These are phyloP conservation scores for Fregata magnificens DNA, from an alignment of 2,113 vertebrate genomes.

Conservation along the genomic window DNA sequence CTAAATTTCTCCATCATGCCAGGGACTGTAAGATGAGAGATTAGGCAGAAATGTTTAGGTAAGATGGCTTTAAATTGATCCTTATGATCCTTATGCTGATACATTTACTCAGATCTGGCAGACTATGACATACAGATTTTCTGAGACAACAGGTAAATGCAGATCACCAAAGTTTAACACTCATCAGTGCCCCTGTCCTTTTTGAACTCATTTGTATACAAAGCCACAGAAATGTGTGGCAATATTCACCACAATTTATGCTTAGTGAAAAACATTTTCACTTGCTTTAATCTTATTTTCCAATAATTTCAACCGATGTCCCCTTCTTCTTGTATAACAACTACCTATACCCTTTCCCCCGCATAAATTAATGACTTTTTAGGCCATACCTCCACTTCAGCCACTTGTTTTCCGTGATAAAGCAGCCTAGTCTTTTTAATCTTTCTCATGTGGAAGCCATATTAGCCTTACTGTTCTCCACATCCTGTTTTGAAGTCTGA, in stretches of 20 bases:
- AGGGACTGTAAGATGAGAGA: neutral
- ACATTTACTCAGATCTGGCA: neutral
- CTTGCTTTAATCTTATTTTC: neutral
- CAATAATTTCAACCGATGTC: neutral
- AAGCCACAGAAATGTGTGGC: neutral
- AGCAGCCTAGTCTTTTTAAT: neutral
- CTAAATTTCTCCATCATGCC: neutral
- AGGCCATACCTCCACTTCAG: neutral
- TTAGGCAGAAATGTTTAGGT: neutral
- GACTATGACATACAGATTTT: neutral
- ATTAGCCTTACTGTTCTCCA: neutral
- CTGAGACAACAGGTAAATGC: neutral
- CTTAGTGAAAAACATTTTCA: neutral
- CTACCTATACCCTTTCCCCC: rapidly evolving
- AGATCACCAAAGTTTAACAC: neutral
- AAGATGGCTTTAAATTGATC: neutral
- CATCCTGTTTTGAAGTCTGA: neutral
- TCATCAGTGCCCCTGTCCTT: neutral
- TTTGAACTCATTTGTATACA: neutral
- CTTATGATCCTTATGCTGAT: neutral
- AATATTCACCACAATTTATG: neutral
- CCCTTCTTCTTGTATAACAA: neutral
- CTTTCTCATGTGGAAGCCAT: neutral
- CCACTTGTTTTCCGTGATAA: neutral
- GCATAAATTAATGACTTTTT: neutral